Conservation (phyloP, 53 echinoderm and acorn worm species). For the Temnopleurus reevesii region DNA sequence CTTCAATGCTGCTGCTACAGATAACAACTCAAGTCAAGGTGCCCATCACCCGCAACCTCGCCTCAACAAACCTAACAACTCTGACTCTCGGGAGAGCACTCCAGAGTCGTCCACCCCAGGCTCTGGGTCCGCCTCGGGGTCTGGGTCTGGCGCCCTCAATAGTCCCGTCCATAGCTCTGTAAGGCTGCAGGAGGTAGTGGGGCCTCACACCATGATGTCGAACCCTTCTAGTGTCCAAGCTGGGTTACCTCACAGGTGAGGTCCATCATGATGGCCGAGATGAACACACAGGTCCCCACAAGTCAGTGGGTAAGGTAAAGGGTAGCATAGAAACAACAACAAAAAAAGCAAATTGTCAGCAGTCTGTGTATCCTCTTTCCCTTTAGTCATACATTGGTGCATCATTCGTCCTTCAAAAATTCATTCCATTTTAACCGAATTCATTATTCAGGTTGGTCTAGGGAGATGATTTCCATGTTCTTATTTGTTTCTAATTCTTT, state of each 20-base stretch:
- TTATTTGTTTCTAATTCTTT: conserved; percentile 1
- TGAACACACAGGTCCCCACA: conserved; percentile 2
- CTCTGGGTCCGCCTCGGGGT: conserved; percentile 20
- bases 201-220: background rate
- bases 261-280: background rate
- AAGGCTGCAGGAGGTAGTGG: conserved; percentile 45
- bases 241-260: conserved; percentile 55
- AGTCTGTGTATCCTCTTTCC: conserved; percentile 31
- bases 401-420: conserved; percentile 11
- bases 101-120: conserved; percentile 55
- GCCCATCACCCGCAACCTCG: background rate
- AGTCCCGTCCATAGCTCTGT: conserved; percentile 54
- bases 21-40: background rate
- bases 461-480: background rate
- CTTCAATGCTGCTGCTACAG: conserved; percentile 51
- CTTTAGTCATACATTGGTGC: conserved; percentile 1
- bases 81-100: conserved; percentile 42
- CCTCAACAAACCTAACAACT: conserved; percentile 31
- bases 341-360: conserved; percentile 35
- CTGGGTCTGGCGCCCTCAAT: conserved; percentile 32
- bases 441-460: conserved; percentile 12
- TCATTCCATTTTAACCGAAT: background rate
- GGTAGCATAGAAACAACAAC: conserved; percentile 45
- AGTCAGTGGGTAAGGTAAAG: conserved; percentile 44
- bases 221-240: conserved; percentile 20